A percentile compares a stretch with the other conserved stretches of the same genome.
Evolutionary conservation across 2,797 vertebrate species (phyloP).

Genomic region (Hozukius guyotensis): DNA sequence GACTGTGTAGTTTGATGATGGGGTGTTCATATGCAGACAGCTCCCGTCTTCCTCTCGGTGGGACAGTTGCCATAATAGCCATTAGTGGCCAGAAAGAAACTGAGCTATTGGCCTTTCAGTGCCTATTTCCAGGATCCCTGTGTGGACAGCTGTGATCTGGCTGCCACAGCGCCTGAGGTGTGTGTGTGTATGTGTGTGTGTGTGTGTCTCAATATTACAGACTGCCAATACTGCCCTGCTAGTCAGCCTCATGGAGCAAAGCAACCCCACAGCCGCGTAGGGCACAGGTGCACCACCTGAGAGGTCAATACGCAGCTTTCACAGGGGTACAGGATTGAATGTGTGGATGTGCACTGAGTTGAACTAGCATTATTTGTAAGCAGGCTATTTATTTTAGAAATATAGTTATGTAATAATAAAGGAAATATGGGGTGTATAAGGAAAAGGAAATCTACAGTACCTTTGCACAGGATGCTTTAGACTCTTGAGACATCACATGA

Average conservation of each 20-base stretch:
- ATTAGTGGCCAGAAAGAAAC: conserved; percentile 44
- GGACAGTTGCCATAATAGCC: conserved; percentile 47
- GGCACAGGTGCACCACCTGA: conserved; percentile 36
- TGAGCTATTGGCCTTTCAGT: conserved; percentile 34
- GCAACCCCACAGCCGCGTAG: background rate
- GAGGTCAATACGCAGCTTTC: conserved; percentile 37
- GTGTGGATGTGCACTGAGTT: background rate
- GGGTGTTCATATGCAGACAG: conserved; percentile 51
- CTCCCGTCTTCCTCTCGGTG: conserved; percentile 56
- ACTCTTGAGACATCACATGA: background rate
- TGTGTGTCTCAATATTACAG: conserved; percentile 15
- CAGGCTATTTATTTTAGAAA: background rate
- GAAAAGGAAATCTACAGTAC: background rate
- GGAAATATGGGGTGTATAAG: background rate
- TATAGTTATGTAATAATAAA: background rate
- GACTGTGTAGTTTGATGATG: conserved; percentile 56
- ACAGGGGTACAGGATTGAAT: background rate
- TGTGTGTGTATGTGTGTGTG: background rate
- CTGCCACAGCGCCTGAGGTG: conserved; percentile 22
- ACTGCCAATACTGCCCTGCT: conserved; percentile 30
- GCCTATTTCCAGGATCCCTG: conserved; percentile 44
- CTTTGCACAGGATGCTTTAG: background rate
- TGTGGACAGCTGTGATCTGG: conserved; percentile 41
- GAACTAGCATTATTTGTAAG: background rate
- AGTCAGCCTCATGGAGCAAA: conserved; percentile 29